Base-by-base conservation (phyloP, 2,797 vertebrate species). In the Anabas testudineus region DNA sequence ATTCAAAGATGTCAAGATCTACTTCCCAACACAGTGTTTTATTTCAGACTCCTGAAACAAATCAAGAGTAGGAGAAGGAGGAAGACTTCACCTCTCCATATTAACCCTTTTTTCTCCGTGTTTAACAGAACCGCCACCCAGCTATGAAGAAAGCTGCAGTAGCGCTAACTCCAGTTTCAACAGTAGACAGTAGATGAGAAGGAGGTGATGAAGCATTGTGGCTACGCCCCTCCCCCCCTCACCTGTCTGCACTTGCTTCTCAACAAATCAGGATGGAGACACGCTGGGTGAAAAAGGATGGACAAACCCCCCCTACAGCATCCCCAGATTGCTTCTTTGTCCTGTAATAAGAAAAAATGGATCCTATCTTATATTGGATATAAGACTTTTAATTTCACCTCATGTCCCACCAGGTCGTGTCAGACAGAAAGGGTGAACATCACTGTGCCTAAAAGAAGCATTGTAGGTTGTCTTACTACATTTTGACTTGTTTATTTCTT, bases 111-210 rank as follows among this genome's bases (percentile, higher is more conserved):
- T 60, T 54, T 78, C 30, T 55, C 47, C 60, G 48, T 88, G 65
- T 76, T 49, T 89, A 87, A 0, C 93, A 99, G 97, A 99, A 76
- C 96, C 97, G 0, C 97, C 97, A 3, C 97, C 97, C 0, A 95
- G 95, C n/a, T 99, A 99, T 0, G 97, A 99, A 85, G 97, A 99
- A 92, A 99, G 97, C 94, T 99, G 98, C 91, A 94, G 95, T 76
- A 92, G 93, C 36, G 85, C 87, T 68, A 91, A 94, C 88, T 92
- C 94, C 41, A 94, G 93, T 84, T 89, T 95, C 86, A 93, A 85
- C 91, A 91, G 95, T 43, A 73, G 81, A 85, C 88, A 88, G 62
- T 93, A 93, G 74, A 80, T 28, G 55, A 34, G 63, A 19, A 67
- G 14, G 46, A 24, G 71, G 19, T 4, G 21, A 71, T 28, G 43